Evolutionary conservation across 2,888 invertebrate genomes (phyloP).

Genomic region (Leptogaster cylindrica): DNA sequence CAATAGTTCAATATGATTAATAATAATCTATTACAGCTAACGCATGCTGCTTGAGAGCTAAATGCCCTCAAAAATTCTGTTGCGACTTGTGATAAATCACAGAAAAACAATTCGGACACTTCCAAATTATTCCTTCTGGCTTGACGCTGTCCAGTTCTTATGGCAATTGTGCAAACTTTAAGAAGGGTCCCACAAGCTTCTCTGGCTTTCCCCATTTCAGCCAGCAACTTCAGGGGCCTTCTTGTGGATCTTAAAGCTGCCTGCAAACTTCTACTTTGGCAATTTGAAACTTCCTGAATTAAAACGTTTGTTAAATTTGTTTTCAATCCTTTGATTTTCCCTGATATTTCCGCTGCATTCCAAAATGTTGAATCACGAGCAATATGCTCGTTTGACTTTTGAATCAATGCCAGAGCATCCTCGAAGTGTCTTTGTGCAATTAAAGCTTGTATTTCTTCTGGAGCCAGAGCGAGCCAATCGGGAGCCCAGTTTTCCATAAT

Average conservation of each 20-base stretch:
- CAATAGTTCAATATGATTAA: no score
- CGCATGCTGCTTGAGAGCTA: conserved; percentile 75
- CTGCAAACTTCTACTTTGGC: conserved; percentile 88
- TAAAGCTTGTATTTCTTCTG: conserved; percentile 93
- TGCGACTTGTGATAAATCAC: conserved; percentile 72
- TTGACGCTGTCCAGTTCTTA: conserved; percentile 59
- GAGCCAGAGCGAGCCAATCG: conserved; percentile 89
- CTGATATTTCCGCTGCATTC: conserved; percentile 54
- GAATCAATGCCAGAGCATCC: conserved; percentile 83
- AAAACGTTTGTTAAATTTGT: conserved; percentile 83
- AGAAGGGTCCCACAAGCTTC: conserved; percentile 61
- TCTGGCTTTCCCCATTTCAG: conserved; percentile 60
- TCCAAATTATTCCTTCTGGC: conserved; percentile 60
- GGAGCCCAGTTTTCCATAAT: conserved; percentile 63
- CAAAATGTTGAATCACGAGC: conserved; percentile 55
- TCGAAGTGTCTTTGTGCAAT: conserved; percentile 96
- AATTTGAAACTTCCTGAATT: conserved; percentile 86
- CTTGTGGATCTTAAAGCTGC: conserved; percentile 87
- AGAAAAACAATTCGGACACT: conserved; percentile 71
- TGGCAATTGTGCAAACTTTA: conserved; percentile 58
- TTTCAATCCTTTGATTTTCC: conserved; percentile 73
- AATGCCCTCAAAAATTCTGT: conserved; percentile 82
- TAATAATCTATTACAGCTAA: conserved; percentile 71
- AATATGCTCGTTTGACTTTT: conserved; percentile 69
- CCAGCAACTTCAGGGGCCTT: conserved; percentile 80